Conservation (phyloP, 2,797 vertebrate genomes). For the Pantherophis vulpinus region DNA sequence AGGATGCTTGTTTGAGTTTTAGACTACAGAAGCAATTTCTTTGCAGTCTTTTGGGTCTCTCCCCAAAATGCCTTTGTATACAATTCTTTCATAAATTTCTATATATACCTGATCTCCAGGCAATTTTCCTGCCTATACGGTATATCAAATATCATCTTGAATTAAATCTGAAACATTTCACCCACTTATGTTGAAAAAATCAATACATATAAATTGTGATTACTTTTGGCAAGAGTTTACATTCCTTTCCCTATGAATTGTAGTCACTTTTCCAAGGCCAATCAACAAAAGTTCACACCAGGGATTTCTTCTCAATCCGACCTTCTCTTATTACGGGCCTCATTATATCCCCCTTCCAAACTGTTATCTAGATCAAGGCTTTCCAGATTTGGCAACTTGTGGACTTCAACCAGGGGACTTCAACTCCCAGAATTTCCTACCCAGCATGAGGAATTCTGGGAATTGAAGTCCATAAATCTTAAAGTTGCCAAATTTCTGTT, state of each 20-base stretch:
- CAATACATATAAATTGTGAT: background rate
- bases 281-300: background rate
- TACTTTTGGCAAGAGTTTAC: background rate
- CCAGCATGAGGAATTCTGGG: too few relatives aligned
- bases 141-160: background rate
- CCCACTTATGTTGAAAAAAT: background rate
- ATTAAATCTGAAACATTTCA: background rate
- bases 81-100: background rate
- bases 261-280: background rate
- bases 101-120: fast-evolving
- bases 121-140: background rate
- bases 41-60: background rate
- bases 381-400: too few relatives aligned
- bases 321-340: background rate
- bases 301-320: background rate
- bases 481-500: too few relatives aligned
- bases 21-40: background rate
- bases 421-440: too few relatives aligned
- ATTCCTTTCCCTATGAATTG: background rate
- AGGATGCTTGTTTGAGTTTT: background rate
- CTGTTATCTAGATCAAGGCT: background rate
- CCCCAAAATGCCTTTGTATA: background rate
- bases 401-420: too few relatives aligned
- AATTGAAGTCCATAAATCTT: too few relatives aligned
- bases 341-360: background rate